Evolutionary conservation across 92 coral and sea anemone species (phyloP).

Genomic region (Scolanthus callimorphus): DNA sequence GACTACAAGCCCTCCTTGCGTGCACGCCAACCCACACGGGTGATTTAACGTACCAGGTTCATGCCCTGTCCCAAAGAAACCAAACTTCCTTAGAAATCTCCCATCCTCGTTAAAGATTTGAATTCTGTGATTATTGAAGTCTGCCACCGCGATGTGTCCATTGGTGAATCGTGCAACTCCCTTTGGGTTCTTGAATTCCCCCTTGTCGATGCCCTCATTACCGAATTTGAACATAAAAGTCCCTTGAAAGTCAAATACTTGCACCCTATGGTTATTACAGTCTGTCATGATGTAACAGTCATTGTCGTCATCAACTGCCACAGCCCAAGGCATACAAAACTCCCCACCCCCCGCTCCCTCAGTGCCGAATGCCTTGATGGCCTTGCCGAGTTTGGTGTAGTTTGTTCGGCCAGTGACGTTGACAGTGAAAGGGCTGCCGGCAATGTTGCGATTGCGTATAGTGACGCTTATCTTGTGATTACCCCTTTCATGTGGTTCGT

Average conservation of each 20-base stretch:
- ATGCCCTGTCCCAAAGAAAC: constrained; percentile 49
- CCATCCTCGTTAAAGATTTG: constrained; percentile 96
- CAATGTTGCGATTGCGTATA: constrained; percentile 73
- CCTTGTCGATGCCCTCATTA: constrained; percentile 74
- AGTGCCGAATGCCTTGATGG: constrained; percentile 76
- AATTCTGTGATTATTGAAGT: constrained; percentile 81
- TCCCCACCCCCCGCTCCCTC: constrained; percentile 95
- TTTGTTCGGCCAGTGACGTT: constrained; percentile 90
- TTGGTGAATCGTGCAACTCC: constrained; percentile 73
- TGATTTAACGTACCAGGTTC: constrained; percentile 73
- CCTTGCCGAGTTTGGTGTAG: constrained; percentile 71
- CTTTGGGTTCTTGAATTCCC: constrained; percentile 83
- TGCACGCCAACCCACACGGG: constrained; percentile 91
- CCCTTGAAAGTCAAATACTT: constrained; percentile 89
- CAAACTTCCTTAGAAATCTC: constrained; percentile 80
- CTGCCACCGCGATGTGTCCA: constrained; percentile 93
- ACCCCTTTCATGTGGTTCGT: constrained; percentile 78
- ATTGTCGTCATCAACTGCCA: constrained; percentile 84
- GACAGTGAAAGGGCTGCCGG: constrained; percentile 88
- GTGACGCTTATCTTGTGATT: constrained; percentile 66
- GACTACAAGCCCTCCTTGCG: constrained; percentile 75
- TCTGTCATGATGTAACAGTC: constrained; percentile 79
- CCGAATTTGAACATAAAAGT: constrained; percentile 92
- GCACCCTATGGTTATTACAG: constrained; percentile 89
- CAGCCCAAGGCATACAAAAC: constrained; percentile 93